phyloP scores from a whole-genome alignment of 2,797 vertebrate species.

The Pelochelys cantorii region DNA sequence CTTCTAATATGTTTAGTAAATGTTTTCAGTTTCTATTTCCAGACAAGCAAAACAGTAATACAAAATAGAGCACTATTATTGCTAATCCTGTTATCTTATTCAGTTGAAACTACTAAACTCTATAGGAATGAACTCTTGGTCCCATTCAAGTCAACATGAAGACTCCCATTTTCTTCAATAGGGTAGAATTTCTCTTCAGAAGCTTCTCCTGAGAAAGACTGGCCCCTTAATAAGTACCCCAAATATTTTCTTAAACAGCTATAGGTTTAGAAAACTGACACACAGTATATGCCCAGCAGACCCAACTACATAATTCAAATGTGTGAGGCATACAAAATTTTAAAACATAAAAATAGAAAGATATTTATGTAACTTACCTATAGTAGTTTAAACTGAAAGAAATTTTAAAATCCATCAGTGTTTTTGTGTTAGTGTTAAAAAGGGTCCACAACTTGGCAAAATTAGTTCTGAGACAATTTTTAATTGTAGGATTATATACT shows the following conservation, averaged over 20 bases:
- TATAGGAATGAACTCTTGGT: not conserved
- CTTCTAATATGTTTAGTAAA: constrained; percentile 56
- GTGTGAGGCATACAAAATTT: not conserved
- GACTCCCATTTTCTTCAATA: not conserved
- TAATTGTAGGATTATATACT: not conserved
- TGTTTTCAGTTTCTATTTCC: constrained; percentile 33
- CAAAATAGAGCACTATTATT: constrained; percentile 19
- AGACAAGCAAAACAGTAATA: constrained; percentile 31
- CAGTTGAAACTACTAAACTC: constrained; percentile 17
- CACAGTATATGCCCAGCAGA: not conserved
- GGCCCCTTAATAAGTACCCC: not conserved
- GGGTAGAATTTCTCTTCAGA: not conserved
- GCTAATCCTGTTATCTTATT: not conserved
- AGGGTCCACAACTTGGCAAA: not conserved
- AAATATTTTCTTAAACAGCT: not conserved
- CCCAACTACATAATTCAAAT: not conserved
- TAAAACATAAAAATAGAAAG: not conserved
- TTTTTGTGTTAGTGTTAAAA: not conserved
- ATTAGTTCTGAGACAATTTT: constrained; percentile 24
- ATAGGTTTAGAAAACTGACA: not conserved
- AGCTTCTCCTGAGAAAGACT: not conserved
- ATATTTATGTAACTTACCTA: not conserved
- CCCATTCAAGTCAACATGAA: not conserved
- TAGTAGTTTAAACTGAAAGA: no score
- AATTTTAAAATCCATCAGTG: not conserved